phyloP scores from a whole-genome alignment of 1,140 invertebrate species.

The Bombus fervidus region DNA sequence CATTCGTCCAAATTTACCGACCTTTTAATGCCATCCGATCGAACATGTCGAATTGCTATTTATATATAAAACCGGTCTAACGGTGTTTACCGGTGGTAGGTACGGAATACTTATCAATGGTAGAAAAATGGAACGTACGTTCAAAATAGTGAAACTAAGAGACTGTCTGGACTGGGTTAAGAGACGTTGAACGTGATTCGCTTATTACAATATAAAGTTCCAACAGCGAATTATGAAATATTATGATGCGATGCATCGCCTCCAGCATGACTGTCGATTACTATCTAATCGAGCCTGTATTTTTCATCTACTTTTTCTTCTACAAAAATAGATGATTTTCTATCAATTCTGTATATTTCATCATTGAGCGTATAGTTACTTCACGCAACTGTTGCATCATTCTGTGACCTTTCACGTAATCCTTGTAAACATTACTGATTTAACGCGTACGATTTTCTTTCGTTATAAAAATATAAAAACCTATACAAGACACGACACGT shows the following conservation, averaged over 20 bases:
- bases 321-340: background rate
- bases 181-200: background rate
- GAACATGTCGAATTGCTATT: background rate
- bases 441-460: background rate
- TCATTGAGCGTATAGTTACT: background rate
- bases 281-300: background rate
- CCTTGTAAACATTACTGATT: background rate
- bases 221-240: constrained; percentile 12
- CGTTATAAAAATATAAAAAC: background rate
- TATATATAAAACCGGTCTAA: background rate
- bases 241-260: background rate
- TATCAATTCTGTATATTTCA: background rate
- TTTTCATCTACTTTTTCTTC: background rate
- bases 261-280: background rate
- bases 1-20: background rate
- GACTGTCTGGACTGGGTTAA: background rate
- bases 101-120: too few species aligned
- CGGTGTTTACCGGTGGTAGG: background rate
- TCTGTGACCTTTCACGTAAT: background rate
- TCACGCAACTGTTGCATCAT: constrained; percentile 8
- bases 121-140: background rate
- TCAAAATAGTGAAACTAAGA: background rate
- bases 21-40: background rate
- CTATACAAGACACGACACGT: background rate
- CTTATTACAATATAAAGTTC: background rate